phyloP scores from a whole-genome alignment of 2,888 invertebrate genomes.

The Boloria euphrosyne region DNA sequence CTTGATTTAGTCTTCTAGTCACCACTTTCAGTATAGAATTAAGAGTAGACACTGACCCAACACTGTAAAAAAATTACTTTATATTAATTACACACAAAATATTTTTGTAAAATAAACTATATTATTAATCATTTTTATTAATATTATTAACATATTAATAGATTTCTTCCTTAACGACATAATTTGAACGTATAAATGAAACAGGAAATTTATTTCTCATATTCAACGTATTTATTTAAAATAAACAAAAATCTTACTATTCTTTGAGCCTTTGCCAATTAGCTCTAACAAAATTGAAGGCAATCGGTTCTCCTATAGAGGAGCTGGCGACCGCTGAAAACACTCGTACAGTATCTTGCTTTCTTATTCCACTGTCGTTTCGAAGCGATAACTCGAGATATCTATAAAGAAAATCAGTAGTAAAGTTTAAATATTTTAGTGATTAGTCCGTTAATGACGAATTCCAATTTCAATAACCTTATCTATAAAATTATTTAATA shows the following conservation, averaged over 20 bases:
- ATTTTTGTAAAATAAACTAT: too few relatives aligned
- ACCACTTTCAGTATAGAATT: constrained; percentile 88
- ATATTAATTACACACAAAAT: not conserved
- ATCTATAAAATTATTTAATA: too few relatives aligned
- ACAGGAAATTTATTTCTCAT: too few relatives aligned
- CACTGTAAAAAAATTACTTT: constrained; percentile 72
- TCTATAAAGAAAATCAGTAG: constrained; percentile 56
- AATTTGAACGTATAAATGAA: too few relatives aligned
- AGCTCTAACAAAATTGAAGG: constrained; percentile 89
- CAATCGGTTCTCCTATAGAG: constrained; percentile 90
- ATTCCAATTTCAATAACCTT: too few relatives aligned
- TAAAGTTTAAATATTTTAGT: too few relatives aligned
- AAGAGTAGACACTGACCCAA: constrained; percentile 88
- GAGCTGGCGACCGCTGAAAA: constrained; percentile 89
- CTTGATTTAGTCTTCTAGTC: constrained; percentile 88
- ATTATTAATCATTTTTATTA: too few relatives aligned
- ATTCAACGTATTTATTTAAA: not conserved
- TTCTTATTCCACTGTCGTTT: constrained; percentile 89
- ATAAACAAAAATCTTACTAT: constrained; percentile 84
- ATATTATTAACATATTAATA: too few relatives aligned
- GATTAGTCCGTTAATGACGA: too few relatives aligned
- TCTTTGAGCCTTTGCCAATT: constrained; percentile 88
- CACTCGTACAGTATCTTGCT: constrained; percentile 90
- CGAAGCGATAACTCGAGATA: constrained; percentile 89
- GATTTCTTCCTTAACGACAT: too few relatives aligned